phyloP scores from a whole-genome alignment of 2,113 vertebrate species.

The Laticauda laticaudata region DNA sequence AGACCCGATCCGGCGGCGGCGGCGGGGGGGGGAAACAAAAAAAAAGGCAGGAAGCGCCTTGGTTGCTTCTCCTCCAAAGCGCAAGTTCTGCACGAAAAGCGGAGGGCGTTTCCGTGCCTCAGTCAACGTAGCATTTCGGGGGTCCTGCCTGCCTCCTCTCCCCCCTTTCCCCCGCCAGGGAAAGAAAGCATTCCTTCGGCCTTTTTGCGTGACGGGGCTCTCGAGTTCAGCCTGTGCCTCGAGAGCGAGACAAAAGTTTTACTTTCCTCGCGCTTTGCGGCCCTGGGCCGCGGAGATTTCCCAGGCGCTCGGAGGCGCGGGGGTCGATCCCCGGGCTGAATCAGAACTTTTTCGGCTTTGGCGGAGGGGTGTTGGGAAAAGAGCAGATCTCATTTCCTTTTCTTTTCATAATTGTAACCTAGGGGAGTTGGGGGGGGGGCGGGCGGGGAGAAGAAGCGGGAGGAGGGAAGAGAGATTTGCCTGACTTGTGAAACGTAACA shows the following conservation, averaged over 20 bases:
- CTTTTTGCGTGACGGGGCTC: not conserved
- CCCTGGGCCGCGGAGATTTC: constrained; percentile 34
- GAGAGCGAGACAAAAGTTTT: constrained; percentile 42
- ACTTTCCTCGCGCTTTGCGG: constrained; percentile 7
- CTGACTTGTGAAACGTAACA: constrained; percentile 37
- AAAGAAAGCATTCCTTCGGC: not conserved
- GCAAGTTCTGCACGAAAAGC: not conserved
- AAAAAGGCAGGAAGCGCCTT: not conserved
- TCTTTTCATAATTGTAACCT: not conserved
- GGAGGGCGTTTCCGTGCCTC: not conserved
- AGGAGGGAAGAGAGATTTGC: not conserved
- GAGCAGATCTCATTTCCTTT: constrained; percentile 12
- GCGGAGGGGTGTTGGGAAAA: not conserved
- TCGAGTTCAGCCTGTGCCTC: not conserved
- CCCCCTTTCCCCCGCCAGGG: too few relatives aligned
- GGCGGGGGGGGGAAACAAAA: too few relatives aligned
- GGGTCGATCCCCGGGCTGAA: constrained; percentile 41
- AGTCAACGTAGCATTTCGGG: not conserved
- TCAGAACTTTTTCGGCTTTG: constrained; percentile 25
- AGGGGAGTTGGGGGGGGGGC: not conserved
- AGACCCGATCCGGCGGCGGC: not conserved
- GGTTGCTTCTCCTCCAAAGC: not conserved
- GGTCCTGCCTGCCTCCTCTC: not conserved
- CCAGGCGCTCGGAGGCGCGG: constrained; percentile 27
- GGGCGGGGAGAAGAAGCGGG: too few relatives aligned